Evolutionary conservation across 2,113 vertebrate species (phyloP).

Genomic region (Astur gentilis): DNA sequence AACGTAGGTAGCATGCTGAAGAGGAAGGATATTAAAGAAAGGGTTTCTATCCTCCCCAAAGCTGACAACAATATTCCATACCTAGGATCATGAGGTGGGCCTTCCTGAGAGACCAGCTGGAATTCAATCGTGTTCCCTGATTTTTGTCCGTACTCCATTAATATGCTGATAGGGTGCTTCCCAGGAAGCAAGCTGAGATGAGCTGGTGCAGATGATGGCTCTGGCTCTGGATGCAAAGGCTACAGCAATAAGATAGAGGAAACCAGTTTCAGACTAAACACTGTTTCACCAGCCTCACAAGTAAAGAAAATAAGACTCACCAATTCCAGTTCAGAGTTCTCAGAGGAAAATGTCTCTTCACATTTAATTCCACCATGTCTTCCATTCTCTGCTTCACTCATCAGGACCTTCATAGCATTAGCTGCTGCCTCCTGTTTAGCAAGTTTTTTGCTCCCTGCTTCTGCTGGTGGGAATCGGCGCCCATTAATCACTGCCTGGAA

Average conservation of each 20-base stretch:
- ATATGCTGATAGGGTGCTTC: constrained; percentile 88
- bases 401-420: constrained; percentile 82
- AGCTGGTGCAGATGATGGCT: constrained; percentile 34
- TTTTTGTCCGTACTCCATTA: constrained; percentile 94
- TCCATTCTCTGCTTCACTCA: constrained; percentile 78
- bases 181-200: constrained; percentile 73
- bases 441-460: constrained; percentile 92
- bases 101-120: constrained; percentile 87
- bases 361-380: constrained; percentile 37
- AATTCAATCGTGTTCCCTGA: constrained; percentile 87
- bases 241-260: background rate
- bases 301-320: background rate
- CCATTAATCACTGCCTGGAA: constrained; percentile 92
- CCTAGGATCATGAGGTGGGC: constrained; percentile 94
- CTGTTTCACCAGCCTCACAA: background rate
- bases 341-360: background rate
- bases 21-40: background rate
- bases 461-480: constrained; percentile 84
- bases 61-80: constrained; percentile 42
- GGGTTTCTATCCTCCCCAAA: background rate
- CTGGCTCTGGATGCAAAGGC: constrained; percentile 50
- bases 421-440: constrained; percentile 93
- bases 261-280: background rate
- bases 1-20: accelerated
- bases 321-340: background rate